Evolutionary conservation across 2,888 invertebrate species (phyloP).

Genomic region (Phalangium opilio): DNA sequence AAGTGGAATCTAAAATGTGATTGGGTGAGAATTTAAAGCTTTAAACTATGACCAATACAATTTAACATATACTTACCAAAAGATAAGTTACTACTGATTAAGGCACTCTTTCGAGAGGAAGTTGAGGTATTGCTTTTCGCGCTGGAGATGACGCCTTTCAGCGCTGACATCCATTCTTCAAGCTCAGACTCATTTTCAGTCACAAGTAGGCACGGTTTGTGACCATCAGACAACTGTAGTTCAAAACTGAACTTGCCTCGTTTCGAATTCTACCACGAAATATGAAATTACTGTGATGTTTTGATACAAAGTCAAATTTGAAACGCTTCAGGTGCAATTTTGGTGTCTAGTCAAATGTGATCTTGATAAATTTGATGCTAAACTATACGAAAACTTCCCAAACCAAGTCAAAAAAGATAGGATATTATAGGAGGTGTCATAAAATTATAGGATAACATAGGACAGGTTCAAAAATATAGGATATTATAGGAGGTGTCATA

Average conservation of each 20-base stretch:
- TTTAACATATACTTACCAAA: neutral
- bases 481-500: no score
- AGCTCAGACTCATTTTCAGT: constrained; percentile 70
- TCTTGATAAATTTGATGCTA: no score
- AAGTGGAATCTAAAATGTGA: constrained; percentile 11
- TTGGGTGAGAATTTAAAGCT: neutral
- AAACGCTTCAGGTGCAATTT: no score
- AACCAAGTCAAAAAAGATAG: no score
- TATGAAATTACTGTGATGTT: no score
- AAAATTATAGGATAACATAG: no score
- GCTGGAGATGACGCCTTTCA: constrained; percentile 53
- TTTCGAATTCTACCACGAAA: constrained; percentile 59
- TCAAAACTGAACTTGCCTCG: constrained; percentile 75
- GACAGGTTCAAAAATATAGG: no score
- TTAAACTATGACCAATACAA: neutral
- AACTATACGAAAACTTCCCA: no score
- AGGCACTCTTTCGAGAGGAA: neutral
- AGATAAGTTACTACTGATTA: neutral
- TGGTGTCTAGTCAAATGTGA: no score
- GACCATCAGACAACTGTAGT: constrained; percentile 65
- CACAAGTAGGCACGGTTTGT: constrained; percentile 69
- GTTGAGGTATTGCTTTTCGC: neutral
- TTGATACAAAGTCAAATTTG: no score
- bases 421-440: no score
- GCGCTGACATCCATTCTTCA: constrained; percentile 65